These are phyloP conservation scores for Phthorimaea operculella DNA, from an alignment of 1,140 invertebrate genomes.

Conservation along the genomic window DNA sequence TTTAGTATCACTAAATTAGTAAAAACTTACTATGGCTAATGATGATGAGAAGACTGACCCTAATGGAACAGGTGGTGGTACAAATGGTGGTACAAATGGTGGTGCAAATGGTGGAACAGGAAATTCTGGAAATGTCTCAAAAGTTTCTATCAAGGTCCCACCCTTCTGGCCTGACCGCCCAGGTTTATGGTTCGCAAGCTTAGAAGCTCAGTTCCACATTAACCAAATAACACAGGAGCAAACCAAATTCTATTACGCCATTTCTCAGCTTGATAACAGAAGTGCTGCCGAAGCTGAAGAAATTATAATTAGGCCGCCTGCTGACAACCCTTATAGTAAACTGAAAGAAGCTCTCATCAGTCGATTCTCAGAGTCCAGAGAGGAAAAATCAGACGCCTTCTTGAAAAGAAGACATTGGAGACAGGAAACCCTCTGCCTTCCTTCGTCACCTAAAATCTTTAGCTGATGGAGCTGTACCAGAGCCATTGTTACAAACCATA, in stretches of 20 bases:
- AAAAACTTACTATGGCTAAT: too few relatives aligned
- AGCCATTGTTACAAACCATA: too few relatives aligned
- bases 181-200: constrained; percentile 3
- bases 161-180: constrained; percentile 2
- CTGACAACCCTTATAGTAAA: neutral
- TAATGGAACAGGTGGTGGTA: too few relatives aligned
- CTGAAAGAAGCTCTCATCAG: constrained; percentile 3
- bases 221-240: neutral
- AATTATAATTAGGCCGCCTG: neutral
- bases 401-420: constrained; percentile 8
- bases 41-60: too few relatives aligned
- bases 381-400: neutral
- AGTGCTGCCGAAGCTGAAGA: constrained; percentile 4
- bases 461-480: too few relatives aligned
- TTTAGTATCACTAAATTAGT: too few relatives aligned
- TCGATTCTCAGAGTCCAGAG: constrained; percentile 4
- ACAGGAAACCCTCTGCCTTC: neutral
- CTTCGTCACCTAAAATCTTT: too few relatives aligned
- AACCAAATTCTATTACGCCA: constrained; percentile 6
- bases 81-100: too few relatives aligned
- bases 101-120: too few relatives aligned
- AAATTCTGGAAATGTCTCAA: neutral
- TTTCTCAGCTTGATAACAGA: constrained; percentile 2
- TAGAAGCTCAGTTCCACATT: constrained; percentile 6
- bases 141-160: neutral